A percentile compares a stretch with the other conserved stretches of the same genome.
phyloP scores from a whole-genome alignment of 2,797 vertebrate genomes.

The Malacoraja senta region DNA sequence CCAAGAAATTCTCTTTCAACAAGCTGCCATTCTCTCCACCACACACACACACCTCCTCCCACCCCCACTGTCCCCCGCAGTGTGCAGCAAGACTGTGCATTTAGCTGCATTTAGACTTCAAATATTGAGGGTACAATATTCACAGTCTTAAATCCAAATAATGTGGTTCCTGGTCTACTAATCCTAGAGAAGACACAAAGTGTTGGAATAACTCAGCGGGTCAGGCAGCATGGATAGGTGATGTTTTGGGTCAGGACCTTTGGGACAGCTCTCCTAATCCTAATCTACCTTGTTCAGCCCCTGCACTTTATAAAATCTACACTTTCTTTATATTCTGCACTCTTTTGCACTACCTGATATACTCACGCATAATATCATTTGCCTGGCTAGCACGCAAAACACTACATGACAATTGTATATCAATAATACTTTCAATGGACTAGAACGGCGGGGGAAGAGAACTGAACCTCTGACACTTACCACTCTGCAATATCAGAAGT shows the following conservation, averaged over 20 bases:
- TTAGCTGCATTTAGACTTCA: background rate
- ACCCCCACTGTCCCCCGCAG: background rate
- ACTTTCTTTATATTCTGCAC: too few relatives aligned
- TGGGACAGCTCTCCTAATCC: too few relatives aligned
- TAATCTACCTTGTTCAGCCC: too few relatives aligned
- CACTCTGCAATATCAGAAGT: background rate
- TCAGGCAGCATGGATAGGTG: too few relatives aligned
- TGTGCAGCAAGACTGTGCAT: slow-evolving; percentile 14
- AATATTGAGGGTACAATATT: slow-evolving; percentile 10
- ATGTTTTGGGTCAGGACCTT: too few relatives aligned
- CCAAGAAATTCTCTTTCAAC: slow-evolving; percentile 22
- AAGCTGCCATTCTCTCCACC: background rate
- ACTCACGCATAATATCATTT: too few relatives aligned
- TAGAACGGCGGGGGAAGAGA: background rate
- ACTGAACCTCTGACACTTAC: background rate
- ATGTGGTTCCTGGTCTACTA: background rate
- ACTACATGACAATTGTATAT: too few relatives aligned
- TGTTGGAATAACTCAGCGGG: too few relatives aligned
- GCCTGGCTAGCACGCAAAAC: too few relatives aligned
- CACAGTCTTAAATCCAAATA: slow-evolving; percentile 16
- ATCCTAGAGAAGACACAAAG: too few relatives aligned
- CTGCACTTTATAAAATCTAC: too few relatives aligned
- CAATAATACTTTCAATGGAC: background rate
- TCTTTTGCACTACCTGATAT: too few relatives aligned
- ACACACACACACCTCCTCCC: slow-evolving; percentile 45